Percentiles rank a stretch among this genome's conserved stretches.
These are phyloP conservation scores for Cataglyphis albicans DNA, from an alignment of 2,888 invertebrate genomes.

Conservation along the genomic window DNA sequence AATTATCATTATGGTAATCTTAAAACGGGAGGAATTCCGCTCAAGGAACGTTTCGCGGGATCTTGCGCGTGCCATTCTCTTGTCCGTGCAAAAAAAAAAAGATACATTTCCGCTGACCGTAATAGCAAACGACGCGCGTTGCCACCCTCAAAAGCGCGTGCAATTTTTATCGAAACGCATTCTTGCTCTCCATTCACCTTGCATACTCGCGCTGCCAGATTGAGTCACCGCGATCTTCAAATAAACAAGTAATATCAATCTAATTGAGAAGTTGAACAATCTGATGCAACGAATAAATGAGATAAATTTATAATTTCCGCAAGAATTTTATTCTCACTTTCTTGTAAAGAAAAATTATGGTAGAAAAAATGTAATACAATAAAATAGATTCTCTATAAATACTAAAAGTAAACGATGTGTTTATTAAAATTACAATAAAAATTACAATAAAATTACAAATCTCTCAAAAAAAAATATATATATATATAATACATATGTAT, in stretches of 20 bases:
- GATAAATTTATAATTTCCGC: neutral
- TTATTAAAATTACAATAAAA: neutral
- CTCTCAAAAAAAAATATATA: too few species aligned
- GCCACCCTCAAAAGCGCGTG: neutral
- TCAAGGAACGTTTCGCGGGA: constrained; percentile 2
- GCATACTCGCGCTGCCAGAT: neutral
- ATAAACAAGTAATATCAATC: constrained; percentile 12
- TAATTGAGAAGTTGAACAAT: neutral
- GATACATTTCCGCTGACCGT: constrained; percentile 26
- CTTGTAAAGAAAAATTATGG: neutral
- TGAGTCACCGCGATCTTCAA: neutral
- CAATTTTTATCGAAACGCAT: constrained; percentile 11
- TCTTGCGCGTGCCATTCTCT: neutral
- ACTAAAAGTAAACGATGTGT: neutral
- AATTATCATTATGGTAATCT: constrained; percentile 38
- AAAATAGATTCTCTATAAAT: neutral
- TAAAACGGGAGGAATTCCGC: neutral
- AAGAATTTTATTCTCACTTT: neutral
- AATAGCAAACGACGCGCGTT: constrained; percentile 11
- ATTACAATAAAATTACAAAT: too few species aligned
- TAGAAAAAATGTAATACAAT: neutral
- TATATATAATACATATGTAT: too few species aligned
- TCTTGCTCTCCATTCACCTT: constrained; percentile 21
- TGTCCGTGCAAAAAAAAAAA: constrained; percentile 17
- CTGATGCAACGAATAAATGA: neutral